Percentiles rank a stretch among this genome's conserved stretches.
Evolutionary conservation across 2,888 invertebrate species (phyloP).

Genomic region (Parnassius orleans): DNA sequence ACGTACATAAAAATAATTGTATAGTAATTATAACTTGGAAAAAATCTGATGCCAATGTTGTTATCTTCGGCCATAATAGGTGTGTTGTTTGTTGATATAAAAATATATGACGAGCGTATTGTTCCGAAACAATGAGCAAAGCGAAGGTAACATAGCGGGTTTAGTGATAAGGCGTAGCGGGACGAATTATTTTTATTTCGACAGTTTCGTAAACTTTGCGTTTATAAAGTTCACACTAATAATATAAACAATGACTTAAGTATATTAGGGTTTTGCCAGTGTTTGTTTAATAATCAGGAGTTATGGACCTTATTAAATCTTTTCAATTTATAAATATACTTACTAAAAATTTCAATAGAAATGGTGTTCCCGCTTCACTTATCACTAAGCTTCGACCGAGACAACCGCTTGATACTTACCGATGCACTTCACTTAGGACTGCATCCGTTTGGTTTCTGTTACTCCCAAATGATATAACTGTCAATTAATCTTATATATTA

Average conservation of each 20-base stretch:
- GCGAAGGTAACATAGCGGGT: constrained; percentile 25
- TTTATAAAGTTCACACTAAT: too few species aligned
- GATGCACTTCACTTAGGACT: constrained; percentile 30
- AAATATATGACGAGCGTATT: constrained; percentile 34
- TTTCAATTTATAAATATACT: too few species aligned
- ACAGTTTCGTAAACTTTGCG: too few species aligned
- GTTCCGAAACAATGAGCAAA: constrained; percentile 38
- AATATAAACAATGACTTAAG: too few species aligned
- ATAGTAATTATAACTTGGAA: too few species aligned
- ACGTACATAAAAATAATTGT: too few species aligned
- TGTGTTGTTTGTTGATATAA: constrained; percentile 22
- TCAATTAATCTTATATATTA: constrained; percentile 29
- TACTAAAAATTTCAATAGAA: too few species aligned
- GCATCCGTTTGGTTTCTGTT: constrained; percentile 29
- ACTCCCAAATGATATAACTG: constrained; percentile 37
- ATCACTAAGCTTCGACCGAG: constrained; percentile 3
- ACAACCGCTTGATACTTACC: constrained; percentile 26
- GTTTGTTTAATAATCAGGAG: too few species aligned
- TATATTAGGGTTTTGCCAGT: too few species aligned
- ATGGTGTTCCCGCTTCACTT: constrained; percentile 29
- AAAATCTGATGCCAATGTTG: too few species aligned
- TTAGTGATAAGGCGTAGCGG: constrained; percentile 1
- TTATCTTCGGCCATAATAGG: neutral
- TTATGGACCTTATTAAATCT: too few species aligned
- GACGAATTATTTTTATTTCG: too few species aligned